Evolutionary conservation across 37 sponge, comb jelly and placozoan species (phyloP), one percentile per base, ranked within the genome.

Genomic region (Bolinopsis microptera): DNA sequence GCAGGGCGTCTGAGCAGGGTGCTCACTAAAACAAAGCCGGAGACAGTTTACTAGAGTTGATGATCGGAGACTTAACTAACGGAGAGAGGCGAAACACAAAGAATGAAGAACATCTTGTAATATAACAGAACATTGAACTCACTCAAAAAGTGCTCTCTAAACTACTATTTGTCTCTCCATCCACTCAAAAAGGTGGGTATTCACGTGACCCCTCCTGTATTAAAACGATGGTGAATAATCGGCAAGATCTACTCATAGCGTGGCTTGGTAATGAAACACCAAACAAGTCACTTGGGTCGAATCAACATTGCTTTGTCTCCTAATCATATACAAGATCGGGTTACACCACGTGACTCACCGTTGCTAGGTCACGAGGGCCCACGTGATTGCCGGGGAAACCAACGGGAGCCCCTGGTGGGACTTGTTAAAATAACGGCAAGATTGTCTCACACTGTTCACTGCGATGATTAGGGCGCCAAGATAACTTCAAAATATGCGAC

Each of bases 371-470:
- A 77, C 80, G 80, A 77, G 33, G 80, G 1, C 3, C 9, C 80
- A 77, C 80, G 80, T 77, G 80, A 77, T 36, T 18, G 35, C 13
- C 61, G 61, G 61, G 61, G n/a, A 48, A 48, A 48, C 61, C 61
- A 48, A 48, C 61, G 80, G 35, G 80, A 35, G 33, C 80, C 35
- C 33, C 61, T 5, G 61, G 5, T 48, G 22, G 80, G 80, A 35
- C 80, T 77, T 77, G 80, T 77, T 77, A 77, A 77, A 77, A 77
- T 77, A 77, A 77, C 80, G 80, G 80, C 80, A 77, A 77, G 80
- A 77, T 77, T 35, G 80, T 77, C 80, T 77, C 80, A 77, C 80
- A 77, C 80, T 27, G 80, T 32, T 77, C 32, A 77, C 32, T 31
- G 80, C 80, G 80, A 77, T 77, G 80, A 77, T 77, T 77, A 77